Conservation (phyloP, 2,113 vertebrate genomes). For the Odocoileus virginianus region DNA sequence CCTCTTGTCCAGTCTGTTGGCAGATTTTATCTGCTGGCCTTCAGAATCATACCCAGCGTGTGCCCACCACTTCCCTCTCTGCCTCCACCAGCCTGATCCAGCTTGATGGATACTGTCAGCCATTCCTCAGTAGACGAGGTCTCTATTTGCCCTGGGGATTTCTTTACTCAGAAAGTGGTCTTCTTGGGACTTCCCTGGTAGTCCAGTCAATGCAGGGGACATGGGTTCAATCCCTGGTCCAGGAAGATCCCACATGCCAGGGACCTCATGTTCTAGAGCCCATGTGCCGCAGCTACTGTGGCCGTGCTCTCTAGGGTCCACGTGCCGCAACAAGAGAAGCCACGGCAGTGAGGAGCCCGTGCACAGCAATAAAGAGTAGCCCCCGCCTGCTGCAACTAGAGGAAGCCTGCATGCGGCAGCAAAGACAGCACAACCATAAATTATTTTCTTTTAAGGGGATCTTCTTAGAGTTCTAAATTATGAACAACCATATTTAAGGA, state of each 20-base stretch:
- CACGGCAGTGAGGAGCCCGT: neutral
- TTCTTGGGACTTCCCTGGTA: neutral
- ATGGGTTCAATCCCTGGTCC: neutral
- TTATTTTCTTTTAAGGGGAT: neutral
- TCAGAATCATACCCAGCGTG: neutral
- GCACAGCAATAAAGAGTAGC: neutral
- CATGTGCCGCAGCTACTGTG: fast-evolving
- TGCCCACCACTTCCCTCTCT: neutral
- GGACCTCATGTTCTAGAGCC: neutral
- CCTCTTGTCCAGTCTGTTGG: neutral
- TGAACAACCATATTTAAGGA: neutral
- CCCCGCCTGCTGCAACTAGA: neutral
- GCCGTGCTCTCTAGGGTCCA: neutral
- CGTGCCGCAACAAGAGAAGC: neutral
- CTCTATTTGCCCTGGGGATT: neutral
- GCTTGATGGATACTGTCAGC: neutral
- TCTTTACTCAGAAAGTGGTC: neutral
- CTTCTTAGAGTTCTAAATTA: neutral
- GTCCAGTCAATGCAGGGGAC: neutral
- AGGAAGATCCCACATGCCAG: neutral
- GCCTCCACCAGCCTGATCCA: neutral
- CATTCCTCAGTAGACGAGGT: neutral
- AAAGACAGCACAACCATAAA: neutral
- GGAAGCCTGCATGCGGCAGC: neutral
- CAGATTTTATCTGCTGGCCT: neutral